A percentile compares a stretch with the other conserved stretches of the same genome.
phyloP scores from a whole-genome alignment of 1,140 invertebrate species.

The Drosophila nikananu region DNA sequence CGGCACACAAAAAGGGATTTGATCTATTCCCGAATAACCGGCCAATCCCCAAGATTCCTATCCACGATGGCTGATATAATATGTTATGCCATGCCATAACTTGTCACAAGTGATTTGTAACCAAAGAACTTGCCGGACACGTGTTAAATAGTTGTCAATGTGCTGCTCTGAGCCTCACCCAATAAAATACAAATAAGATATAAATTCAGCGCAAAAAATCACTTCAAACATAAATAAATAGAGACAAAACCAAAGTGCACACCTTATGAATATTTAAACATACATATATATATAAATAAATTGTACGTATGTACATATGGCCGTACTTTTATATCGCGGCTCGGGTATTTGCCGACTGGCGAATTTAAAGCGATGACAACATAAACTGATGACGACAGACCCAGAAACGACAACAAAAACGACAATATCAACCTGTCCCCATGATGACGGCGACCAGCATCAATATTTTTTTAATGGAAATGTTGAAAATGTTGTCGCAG shows the following conservation, averaged over 20 bases:
- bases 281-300: slow-evolving; percentile 49
- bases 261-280: slow-evolving; percentile 82
- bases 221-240: slow-evolving; percentile 68
- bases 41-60: slow-evolving; percentile 31
- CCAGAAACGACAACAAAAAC: slow-evolving; percentile 37
- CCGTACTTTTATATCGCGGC: slow-evolving; percentile 31
- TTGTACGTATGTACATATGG: slow-evolving; percentile 12
- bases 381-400: slow-evolving; percentile 80
- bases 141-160: slow-evolving; percentile 48
- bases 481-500: slow-evolving; percentile 72
- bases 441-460: slow-evolving; percentile 70
- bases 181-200: slow-evolving; percentile 57
- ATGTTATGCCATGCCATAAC: slow-evolving; percentile 39
- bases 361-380: slow-evolving; percentile 81
- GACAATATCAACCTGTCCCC: slow-evolving; percentile 43
- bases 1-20: slow-evolving; percentile 22
- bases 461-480: slow-evolving; percentile 77
- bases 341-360: slow-evolving; percentile 46
- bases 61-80: slow-evolving; percentile 36
- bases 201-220: slow-evolving; percentile 33
- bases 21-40: slow-evolving; percentile 20
- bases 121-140: slow-evolving; percentile 51
- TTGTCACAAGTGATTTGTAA: slow-evolving; percentile 55
- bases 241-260: slow-evolving; percentile 75
- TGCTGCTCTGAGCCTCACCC: slow-evolving; percentile 48